Base-by-base conservation (phyloP, 2,888 invertebrate species). In the Drosophila histrio region DNA sequence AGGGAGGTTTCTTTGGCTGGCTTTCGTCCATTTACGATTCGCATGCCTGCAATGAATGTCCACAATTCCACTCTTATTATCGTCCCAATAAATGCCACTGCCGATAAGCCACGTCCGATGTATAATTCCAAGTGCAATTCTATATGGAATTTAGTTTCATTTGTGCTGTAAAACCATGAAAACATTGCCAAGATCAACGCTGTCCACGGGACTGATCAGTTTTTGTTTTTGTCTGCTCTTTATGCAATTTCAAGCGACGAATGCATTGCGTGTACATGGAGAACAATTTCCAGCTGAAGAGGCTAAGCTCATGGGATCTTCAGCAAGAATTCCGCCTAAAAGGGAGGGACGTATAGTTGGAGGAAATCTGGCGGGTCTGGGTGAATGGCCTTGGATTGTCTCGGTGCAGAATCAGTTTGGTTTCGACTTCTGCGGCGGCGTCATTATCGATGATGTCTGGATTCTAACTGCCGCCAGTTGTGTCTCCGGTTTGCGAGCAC, bases 381-480 rank as follows among this genome's bases (percentile, higher is more conserved):
- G 79, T 17, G 50, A 41, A 1, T 90, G 88, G 34, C 91, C 91
- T 9, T 90, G 87, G 62, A 89, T 90, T 47, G 77, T 85, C 0
- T 89, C 89, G 4, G 22, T 91, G n/a, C 90, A 91, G 62, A 69
- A 74, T 13, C 19, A 19, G 4, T 69, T 7, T 8, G 78, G 74
- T 5, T 75, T 67, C 34, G 91, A 89, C 24, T 74, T 78, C 11
- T 91, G 91, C 60, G 89, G 83, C 1, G 89, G 89, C 9, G 67
- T 72, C 17, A 89, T 91, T 17, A 71, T 91, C 3, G 39, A 66
- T 3, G 28, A 72, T 0, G 3, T 24, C 3, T 90, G 81, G 77
- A 49, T 89, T 2, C n/a, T 88, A 2, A 91, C 90, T 0, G 91
- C 91, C 1, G 87, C 82, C 26, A 91, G 89, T 52, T 91, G 91